Evolutionary conservation across 1,140 invertebrate species (phyloP).

Genomic region (Alviniconcha marisindica): DNA sequence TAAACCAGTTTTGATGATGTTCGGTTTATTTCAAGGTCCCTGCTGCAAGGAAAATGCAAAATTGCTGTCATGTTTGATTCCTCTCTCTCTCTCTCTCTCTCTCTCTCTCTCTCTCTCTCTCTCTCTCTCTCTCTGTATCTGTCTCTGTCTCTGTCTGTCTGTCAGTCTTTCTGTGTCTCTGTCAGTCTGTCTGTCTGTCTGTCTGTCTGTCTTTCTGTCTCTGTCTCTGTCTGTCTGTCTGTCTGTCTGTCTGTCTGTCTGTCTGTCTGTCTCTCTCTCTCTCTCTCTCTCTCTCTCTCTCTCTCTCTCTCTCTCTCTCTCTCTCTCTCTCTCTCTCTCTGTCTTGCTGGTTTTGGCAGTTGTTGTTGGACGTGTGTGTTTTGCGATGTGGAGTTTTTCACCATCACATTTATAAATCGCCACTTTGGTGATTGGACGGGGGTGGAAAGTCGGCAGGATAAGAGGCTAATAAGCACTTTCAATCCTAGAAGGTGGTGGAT

Average conservation of each 20-base stretch:
- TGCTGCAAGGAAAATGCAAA: no score
- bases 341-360: not conserved
- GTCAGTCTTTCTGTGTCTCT: not conserved
- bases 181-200: not conserved
- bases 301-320: slow-evolving; percentile 17
- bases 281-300: slow-evolving; percentile 17
- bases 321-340: slow-evolving; percentile 17
- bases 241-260: slow-evolving; percentile 16
- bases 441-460: no score
- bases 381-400: no score
- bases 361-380: no score
- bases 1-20: no score
- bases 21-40: no score
- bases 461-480: no score
- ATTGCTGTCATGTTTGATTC: no score
- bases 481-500: no score
- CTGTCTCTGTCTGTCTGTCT: not conserved
- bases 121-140: slow-evolving; percentile 15
- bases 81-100: not conserved
- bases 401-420: no score
- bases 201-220: not conserved
- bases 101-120: slow-evolving; percentile 18
- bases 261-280: slow-evolving; percentile 22
- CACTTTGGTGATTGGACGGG: no score
- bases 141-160: slow-evolving; percentile 13